Evolutionary conservation across 2,888 invertebrate genomes (phyloP), one percentile per base, ranked within the genome.

Genomic region (Morpho helenor): DNA sequence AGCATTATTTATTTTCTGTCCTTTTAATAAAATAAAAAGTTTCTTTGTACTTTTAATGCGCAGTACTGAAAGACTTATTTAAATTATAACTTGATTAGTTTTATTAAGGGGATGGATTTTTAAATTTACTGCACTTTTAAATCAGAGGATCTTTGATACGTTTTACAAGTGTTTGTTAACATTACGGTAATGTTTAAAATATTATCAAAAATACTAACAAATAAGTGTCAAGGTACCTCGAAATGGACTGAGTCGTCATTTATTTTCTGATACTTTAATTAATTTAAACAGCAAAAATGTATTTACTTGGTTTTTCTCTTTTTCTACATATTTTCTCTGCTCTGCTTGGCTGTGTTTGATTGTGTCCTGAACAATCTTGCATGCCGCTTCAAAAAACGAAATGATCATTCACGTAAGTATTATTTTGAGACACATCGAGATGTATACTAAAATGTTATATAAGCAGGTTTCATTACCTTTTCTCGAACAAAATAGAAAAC

Each of bases 331-430:
- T 93, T 92, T 94, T 93, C 93, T 94, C 94, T 94, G 94, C 94
- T 94, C 94, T 94, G 94, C 94, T 95, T 95, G 94, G 92, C 94
- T 94, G 94, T 94, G 94, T 94, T 93, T 94, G 94, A 94, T 94
- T 94, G 94, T 94, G 93, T 93, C 93, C 93, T 92, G 93, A 93
- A 93, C 93, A 93, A 93, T 92, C 91, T 92, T 91, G 94, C 94
- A 94, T 94, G 94, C 93, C 92, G 94, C 94, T 94, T 94, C 94
- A 92, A 93, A 92, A 31, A 91, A 91, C 92, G 92, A 93, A 92
- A 91, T 88, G 88, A 91, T 92, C 91, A 91, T 93, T 93, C 94
- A 94, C 94, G 94, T 94, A 94, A 94, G 94, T 94, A 94, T 93
- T 91, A 87, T 90, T 89, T 89, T 89, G 88, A 86, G 84, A 88